phyloP scores from a whole-genome alignment of 2,797 vertebrate genomes.

The Semotilus atromaculatus region DNA sequence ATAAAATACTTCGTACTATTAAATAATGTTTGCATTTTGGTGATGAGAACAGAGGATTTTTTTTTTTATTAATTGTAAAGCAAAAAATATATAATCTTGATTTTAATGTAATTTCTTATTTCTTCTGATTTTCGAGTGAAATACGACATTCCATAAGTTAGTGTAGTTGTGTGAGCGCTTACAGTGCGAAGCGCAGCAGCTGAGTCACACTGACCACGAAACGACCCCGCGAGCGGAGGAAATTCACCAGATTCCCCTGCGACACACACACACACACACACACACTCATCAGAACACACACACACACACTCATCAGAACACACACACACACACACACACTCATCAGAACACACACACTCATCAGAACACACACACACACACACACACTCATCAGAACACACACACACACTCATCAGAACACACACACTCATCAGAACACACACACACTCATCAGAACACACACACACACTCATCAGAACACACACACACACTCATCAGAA shows the following conservation, averaged over 20 bases:
- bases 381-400: no score
- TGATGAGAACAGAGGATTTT: background rate
- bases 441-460: no score
- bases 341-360: no score
- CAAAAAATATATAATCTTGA: background rate
- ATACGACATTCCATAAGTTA: background rate
- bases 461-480: no score
- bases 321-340: no score
- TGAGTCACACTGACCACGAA: slow-evolving; percentile 72
- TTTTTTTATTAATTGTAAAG: no score
- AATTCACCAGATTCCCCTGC: slow-evolving; percentile 92
- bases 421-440: no score
- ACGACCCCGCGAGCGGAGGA: slow-evolving; percentile 86
- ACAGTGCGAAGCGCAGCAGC: slow-evolving; percentile 87
- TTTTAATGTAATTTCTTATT: background rate
- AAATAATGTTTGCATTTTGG: background rate
- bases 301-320: no score
- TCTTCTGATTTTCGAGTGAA: background rate
- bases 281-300: no score
- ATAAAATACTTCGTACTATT: background rate
- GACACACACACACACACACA: background rate
- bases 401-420: no score
- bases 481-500: no score
- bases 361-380: no score
- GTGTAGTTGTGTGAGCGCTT: slow-evolving; percentile 66